Percentiles rank a stretch among this genome's conserved stretches.
phyloP scores from a whole-genome alignment of 2,888 invertebrate genomes.

The Ormyrus thymus region DNA sequence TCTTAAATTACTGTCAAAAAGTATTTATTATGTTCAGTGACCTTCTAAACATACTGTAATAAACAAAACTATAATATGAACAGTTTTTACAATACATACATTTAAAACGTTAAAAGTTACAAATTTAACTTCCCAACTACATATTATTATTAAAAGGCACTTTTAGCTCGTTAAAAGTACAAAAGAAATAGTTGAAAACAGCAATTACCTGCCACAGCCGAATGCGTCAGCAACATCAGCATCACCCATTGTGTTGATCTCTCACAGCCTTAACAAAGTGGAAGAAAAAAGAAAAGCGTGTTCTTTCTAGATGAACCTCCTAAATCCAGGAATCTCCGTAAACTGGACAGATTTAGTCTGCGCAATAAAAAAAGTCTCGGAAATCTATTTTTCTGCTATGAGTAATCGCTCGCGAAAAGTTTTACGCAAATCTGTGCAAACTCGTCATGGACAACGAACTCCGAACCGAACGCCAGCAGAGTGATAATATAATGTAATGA shows the following conservation, averaged over 20 bases:
- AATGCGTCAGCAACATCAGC: conserved; percentile 68
- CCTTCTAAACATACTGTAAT: neutral
- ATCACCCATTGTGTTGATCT: conserved; percentile 49
- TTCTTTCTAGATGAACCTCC: conserved; percentile 2
- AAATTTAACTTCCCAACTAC: neutral
- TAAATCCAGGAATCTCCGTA: neutral
- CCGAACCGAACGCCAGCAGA: conserved; percentile 5
- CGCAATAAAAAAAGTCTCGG: neutral
- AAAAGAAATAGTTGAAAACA: conserved; percentile 46
- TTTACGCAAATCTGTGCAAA: neutral
- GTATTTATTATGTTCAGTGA: no score
- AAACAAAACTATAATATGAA: neutral
- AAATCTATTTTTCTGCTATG: conserved; percentile 16
- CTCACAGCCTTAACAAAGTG: conserved; percentile 10
- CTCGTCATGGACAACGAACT: conserved; percentile 27
- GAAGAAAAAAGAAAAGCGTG: conserved; percentile 18
- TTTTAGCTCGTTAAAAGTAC: conserved; percentile 10
- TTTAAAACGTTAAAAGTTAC: neutral
- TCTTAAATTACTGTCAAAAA: no score
- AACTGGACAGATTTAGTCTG: neutral
- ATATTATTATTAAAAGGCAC: neutral
- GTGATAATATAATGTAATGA: neutral
- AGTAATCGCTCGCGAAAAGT: conserved; percentile 7
- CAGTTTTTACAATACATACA: neutral
- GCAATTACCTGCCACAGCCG: conserved; percentile 68